Percentiles rank a stretch among this genome's conserved stretches.
Evolutionary conservation across 2,113 vertebrate genomes (phyloP).

Genomic region (Monopterus albus): DNA sequence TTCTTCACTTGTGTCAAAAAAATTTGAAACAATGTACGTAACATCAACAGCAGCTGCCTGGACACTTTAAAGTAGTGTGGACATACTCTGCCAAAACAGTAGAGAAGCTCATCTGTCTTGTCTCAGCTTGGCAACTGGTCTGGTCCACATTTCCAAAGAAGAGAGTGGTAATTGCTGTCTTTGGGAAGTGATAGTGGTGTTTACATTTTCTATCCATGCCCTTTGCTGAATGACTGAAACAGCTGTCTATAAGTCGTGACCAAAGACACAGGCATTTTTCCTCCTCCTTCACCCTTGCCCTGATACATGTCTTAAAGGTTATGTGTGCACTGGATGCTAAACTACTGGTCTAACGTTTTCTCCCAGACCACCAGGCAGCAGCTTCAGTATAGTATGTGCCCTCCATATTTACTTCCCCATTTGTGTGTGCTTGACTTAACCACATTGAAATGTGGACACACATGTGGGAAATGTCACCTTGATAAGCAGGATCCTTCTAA

Average conservation of each 20-base stretch:
- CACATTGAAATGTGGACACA: neutral
- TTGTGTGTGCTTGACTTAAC: neutral
- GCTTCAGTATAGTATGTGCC: conserved; percentile 16
- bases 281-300: conserved; percentile 15
- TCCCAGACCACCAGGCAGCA: neutral
- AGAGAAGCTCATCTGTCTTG: conserved; percentile 47
- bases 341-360: conserved; percentile 18
- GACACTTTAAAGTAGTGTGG: conserved; percentile 42
- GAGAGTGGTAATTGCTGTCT: conserved; percentile 63
- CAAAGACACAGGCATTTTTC: conserved; percentile 20
- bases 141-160: conserved; percentile 42
- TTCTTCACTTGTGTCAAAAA: conserved; percentile 38
- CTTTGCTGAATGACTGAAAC: conserved; percentile 54
- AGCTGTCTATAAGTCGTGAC: conserved; percentile 64
- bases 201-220: conserved; percentile 65
- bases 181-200: conserved; percentile 66
- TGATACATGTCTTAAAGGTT: conserved; percentile 29
- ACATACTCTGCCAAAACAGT: conserved; percentile 63
- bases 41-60: conserved; percentile 57
- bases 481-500: neutral
- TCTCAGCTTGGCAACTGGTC: conserved; percentile 40
- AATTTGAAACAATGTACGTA: conserved; percentile 8
- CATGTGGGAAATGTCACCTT: neutral
- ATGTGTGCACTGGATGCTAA: conserved; percentile 11
- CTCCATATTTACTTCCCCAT: neutral